phyloP scores from a whole-genome alignment of 2,113 vertebrate species.

The Polypterus bichir region DNA sequence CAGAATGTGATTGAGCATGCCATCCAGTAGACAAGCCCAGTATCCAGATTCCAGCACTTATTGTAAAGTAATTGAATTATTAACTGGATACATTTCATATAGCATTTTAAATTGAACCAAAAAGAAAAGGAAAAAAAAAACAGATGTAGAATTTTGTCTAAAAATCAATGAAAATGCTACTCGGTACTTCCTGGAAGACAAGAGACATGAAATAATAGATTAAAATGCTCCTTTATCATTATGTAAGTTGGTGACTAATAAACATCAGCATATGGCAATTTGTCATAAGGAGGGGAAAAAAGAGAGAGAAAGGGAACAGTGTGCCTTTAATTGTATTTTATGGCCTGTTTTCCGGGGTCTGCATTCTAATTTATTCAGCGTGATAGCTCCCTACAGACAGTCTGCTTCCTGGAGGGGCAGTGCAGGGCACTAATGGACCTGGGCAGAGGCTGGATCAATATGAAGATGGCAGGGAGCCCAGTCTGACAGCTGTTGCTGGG shows the following conservation, averaged over 20 bases:
- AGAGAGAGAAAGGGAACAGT: conserved; percentile 10
- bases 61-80: too few relatives aligned
- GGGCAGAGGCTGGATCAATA: conserved; percentile 47
- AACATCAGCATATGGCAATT: neutral
- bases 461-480: conserved; percentile 30
- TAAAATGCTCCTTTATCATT: neutral
- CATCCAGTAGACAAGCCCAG: too few relatives aligned
- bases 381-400: conserved; percentile 42
- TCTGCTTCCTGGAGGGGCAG: conserved; percentile 39
- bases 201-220: neutral
- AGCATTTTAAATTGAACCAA: too few relatives aligned
- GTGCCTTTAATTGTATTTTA: conserved; percentile 5
- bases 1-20: too few relatives aligned
- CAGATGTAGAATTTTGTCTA: too few relatives aligned
- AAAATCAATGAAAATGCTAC: too few relatives aligned
- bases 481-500: conserved; percentile 35
- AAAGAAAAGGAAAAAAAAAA: too few relatives aligned
- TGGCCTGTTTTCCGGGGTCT: conserved; percentile 26
- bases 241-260: neutral
- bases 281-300: neutral
- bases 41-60: too few relatives aligned
- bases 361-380: conserved; percentile 31
- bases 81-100: too few relatives aligned
- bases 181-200: too few relatives aligned
- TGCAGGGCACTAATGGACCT: conserved; percentile 52